Percentiles rank a stretch among this genome's conserved stretches.
Conservation (phyloP, 2,797 vertebrate genomes). For the Notolepis coatsorum region DNA sequence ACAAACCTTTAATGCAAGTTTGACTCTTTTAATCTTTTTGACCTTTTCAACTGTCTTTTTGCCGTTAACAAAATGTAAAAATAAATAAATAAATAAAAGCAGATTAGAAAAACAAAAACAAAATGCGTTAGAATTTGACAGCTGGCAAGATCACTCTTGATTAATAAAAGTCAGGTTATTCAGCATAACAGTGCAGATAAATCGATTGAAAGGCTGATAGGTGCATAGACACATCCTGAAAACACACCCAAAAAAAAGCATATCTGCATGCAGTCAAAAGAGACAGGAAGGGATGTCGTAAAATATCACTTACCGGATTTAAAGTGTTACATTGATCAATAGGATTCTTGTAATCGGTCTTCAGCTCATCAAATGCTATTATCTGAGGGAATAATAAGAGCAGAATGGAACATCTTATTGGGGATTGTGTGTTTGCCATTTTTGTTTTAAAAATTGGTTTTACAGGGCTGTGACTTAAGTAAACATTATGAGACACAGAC, state of each 20-base stretch:
- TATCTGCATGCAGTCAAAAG: conserved; percentile 70
- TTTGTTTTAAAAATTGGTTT: too few relatives aligned
- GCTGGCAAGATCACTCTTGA: conserved; percentile 89
- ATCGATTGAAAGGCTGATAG: conserved; percentile 54
- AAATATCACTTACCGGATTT: conserved; percentile 93
- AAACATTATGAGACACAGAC: too few relatives aligned
- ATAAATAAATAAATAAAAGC: conserved; percentile 89
- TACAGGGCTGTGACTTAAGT: too few relatives aligned
- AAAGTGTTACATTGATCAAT: conserved; percentile 99
- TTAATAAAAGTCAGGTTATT: conserved; percentile 88
- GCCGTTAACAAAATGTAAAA: conserved; percentile 79
- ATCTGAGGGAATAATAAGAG: conserved; percentile 83
- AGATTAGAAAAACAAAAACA: conserved; percentile 87
- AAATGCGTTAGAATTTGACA: conserved; percentile 93
- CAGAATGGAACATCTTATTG: background rate
- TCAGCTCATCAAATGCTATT: conserved; percentile 99
- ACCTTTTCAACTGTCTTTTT: conserved; percentile 99
- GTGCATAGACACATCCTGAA: conserved; percentile 50
- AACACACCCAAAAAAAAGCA: conserved; percentile 44
- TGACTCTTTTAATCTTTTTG: conserved; percentile 99
- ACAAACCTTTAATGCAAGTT: conserved; percentile 99
- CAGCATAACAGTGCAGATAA: conserved; percentile 82
- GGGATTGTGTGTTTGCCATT: background rate
- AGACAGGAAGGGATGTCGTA: background rate
- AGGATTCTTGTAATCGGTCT: conserved; percentile 99